phyloP scores from a whole-genome alignment of 2,888 invertebrate species.

The Trachelus stipa region DNA sequence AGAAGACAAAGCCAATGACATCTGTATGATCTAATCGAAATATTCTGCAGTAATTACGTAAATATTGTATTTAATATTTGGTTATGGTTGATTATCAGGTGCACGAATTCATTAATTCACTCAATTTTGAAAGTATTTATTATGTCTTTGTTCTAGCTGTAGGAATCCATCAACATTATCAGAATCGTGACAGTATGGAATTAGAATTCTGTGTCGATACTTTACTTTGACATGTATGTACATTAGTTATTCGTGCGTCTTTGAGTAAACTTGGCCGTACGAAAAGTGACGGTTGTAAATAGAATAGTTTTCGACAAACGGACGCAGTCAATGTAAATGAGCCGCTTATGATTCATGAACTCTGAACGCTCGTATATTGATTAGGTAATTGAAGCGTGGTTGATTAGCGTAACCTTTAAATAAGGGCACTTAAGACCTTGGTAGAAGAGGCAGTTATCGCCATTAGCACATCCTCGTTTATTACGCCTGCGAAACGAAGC shows the following conservation, averaged over 20 bases:
- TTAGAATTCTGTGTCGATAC: neutral
- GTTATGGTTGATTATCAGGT: neutral
- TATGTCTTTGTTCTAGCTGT: neutral
- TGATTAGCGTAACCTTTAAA: conserved; percentile 23
- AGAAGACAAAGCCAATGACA: neutral
- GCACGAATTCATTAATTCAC: too few species aligned
- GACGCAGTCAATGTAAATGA: neutral
- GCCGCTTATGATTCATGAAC: neutral
- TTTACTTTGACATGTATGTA: neutral
- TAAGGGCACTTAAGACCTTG: conserved; percentile 26
- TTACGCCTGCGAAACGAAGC: neutral
- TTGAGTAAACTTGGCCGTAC: neutral
- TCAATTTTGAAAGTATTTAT: neutral
- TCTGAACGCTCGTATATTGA: conserved; percentile 10
- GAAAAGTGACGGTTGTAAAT: neutral
- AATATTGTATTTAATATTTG: neutral
- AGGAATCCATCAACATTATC: neutral
- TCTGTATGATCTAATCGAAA: too few species aligned
- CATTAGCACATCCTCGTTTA: neutral
- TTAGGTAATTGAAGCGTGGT: conserved; percentile 21
- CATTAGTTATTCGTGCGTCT: neutral
- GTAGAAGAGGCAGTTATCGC: conserved; percentile 1
- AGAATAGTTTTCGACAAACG: neutral
- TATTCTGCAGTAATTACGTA: neutral
- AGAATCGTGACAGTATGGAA: neutral